phyloP scores from a whole-genome alignment of 1,140 invertebrate genomes.

The Aphelenchoides besseyi region DNA sequence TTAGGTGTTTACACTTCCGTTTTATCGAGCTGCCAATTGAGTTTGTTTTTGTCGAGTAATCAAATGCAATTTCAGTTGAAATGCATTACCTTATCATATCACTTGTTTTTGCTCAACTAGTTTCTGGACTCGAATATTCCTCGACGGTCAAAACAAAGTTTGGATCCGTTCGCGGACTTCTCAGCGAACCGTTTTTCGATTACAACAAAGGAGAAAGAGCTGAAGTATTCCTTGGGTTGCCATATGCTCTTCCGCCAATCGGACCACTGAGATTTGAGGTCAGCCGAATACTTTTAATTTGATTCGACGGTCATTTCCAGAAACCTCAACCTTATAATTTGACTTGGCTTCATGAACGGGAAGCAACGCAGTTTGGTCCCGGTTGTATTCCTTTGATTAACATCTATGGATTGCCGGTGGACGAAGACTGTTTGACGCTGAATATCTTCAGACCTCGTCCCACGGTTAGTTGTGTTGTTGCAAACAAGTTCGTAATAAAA shows the following conservation, averaged over 20 bases:
- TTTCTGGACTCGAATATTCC: background rate
- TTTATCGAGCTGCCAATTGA: no score
- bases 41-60: no score
- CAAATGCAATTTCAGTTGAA: no score
- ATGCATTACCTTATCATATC: no score
- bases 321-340: slow-evolving; percentile 9
- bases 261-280: slow-evolving; percentile 61
- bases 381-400: slow-evolving; percentile 9
- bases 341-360: background rate
- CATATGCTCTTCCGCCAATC: slow-evolving; percentile 63
- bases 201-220: background rate
- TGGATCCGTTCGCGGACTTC: background rate
- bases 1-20: no score
- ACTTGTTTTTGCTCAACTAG: background rate
- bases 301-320: background rate
- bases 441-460: background rate
- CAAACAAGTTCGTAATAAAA: background rate
- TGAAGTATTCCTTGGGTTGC: slow-evolving; percentile 61
- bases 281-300: slow-evolving; percentile 34
- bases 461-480: background rate
- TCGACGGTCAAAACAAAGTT: slow-evolving; percentile 6
- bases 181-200: slow-evolving; percentile 1
- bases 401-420: background rate
- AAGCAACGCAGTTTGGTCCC: background rate
- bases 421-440: slow-evolving; percentile 4